Base-by-base conservation (phyloP, 2,888 invertebrate species). In the Sphecodes monilicornis region DNA sequence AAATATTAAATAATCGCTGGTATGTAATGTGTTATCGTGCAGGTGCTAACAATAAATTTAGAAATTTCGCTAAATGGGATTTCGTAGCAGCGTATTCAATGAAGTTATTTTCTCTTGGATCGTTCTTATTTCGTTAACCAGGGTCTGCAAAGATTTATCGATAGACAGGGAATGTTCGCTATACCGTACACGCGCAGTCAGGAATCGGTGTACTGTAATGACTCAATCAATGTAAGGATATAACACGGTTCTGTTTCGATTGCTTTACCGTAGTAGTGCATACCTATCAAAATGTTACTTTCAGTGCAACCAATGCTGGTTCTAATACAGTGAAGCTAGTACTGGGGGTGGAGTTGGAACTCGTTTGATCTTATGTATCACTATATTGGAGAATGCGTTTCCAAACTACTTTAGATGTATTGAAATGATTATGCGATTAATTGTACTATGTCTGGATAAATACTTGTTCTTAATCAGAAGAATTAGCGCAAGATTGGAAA, bases 221-320 rank as follows among this genome's bases (percentile, higher is more conserved):
- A 36, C 66, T 66, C 18, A 22, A 66, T 66, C 66, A 10, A 66
- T 36, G 66, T 36, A 66, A 22, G 36, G 66, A 66, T 66, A 66
- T 66, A 66, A 66, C 32, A 36, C 66, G 66, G 22, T 66, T 66
- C 66, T 66, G 18, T 66, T 36, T 66, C 66, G 32, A 66, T 66
- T 66, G 36, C 36, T 66, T 66, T 36, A 22, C 10, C 8, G 32
- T 36, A 36, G 32, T 18, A 10, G 66, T 36, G 36, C 36, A 32
- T 8, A 32, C 66, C 36, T 66, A 66, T 36, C 22, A 66, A 18
- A 8, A 66, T 32, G 66, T 36, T 66, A 66, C 32, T 36, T 66
- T 36, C 36, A 66, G 32, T 22, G 18, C 10, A 32, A 32, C 32
- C 32, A 32, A 32, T 32, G 64, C 18, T 22, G 64, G 32, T 29